Evolutionary conservation across 1,140 invertebrate genomes (phyloP), one percentile per base, ranked within the genome.

Genomic region (Ganaspis sp.): DNA sequence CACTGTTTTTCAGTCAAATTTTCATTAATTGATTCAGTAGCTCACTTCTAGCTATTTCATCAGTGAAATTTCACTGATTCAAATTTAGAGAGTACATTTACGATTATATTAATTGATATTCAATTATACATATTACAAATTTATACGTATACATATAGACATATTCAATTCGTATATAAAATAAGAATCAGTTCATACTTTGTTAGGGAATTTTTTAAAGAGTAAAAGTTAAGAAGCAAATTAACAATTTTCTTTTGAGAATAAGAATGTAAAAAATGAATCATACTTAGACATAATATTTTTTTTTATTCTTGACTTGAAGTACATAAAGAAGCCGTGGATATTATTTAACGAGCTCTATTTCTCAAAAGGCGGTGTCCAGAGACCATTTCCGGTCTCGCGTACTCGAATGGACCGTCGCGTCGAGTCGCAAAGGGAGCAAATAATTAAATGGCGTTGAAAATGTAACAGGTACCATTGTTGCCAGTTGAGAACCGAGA

Each of bases 371-470:
- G 58, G 26, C 26, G 54, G 23, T 64, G 26, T 64, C 58, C 58
- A 64, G 58, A 64, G 58, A 26, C 23, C 58, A 64, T 64, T 64
- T 64, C 58, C 58, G 58, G 58, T 64, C 26, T 64, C 58, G 26
- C 12, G 58, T 34, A 34, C 58, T 64, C 58, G 58, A 64, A 64
- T 64, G 58, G 29, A 53, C n/a, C 17, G 34, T 34, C 23, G 69
- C 23, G 69, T 29, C 37, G 34, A 69, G n/a, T 15, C 40, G 58
- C 26, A 74, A 74, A 74, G 49, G 17, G 49, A 6, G 38, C 69
- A 23, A 53, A 81, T 81, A 85, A 84, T 81, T 82, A 85, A 85
- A 72, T 82, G 75, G 34, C 49, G 73, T 72, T 79, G 78, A 84
- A 82, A 84, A 85, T 84, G 71, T 69, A 26, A 58, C 58, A 29